A percentile compares a stretch with the other conserved stretches of the same genome.
These are phyloP conservation scores for Scolanthus callimorphus DNA, from an alignment of 92 coral and sea anemone genomes.

Conservation along the genomic window DNA sequence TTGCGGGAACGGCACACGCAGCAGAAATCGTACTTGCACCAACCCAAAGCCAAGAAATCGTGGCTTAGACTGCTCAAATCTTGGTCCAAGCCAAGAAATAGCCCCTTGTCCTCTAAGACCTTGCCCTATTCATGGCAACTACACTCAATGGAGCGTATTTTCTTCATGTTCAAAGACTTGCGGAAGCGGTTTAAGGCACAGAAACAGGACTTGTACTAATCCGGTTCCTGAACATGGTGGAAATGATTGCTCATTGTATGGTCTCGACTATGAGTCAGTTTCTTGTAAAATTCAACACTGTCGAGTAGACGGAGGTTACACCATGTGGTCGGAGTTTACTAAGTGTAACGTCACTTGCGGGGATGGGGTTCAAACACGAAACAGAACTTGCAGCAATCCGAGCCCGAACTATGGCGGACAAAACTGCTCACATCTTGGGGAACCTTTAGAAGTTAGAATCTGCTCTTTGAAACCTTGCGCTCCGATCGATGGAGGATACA, in stretches of 20 bases:
- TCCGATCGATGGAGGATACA: conserved; percentile 45
- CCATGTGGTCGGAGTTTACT: conserved; percentile 51
- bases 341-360: conserved; percentile 55
- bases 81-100: conserved; percentile 29
- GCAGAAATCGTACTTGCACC: conserved; percentile 52
- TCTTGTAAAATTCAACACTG: conserved; percentile 46
- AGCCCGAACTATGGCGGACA: conserved; percentile 50
- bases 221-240: conserved; percentile 57
- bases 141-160: conserved; percentile 54
- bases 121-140: conserved; percentile 60
- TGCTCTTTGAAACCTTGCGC: conserved; percentile 41
- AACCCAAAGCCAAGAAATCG: conserved; percentile 55
- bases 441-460: conserved; percentile 2
- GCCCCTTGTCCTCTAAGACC: conserved; percentile 27
- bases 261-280: conserved; percentile 20
- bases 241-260: conserved; percentile 39
- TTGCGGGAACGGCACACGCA: conserved; percentile 36
- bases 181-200: conserved; percentile 34
- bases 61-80: conserved; percentile 45
- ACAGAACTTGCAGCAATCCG: conserved; percentile 46
- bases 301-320: conserved; percentile 59
- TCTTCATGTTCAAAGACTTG: conserved; percentile 44
- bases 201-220: conserved; percentile 46
- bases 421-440: conserved; percentile 35
- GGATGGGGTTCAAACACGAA: conserved; percentile 47